Evolutionary conservation across 2,888 invertebrate species (phyloP).

Genomic region (Megamerina dolium): DNA sequence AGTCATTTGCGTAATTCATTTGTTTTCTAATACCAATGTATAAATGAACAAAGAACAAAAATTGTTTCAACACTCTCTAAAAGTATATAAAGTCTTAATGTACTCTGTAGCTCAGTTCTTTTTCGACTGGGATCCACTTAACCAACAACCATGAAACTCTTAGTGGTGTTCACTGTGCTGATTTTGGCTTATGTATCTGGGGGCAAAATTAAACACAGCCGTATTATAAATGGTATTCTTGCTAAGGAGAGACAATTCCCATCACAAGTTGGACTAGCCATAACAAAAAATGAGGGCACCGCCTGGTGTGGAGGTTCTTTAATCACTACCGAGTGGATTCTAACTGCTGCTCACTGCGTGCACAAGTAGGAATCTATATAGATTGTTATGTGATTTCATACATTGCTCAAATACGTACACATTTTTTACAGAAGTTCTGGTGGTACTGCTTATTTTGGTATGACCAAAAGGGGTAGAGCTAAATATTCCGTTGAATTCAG

Average conservation of each 20-base stretch:
- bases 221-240: slow-evolving; percentile 23
- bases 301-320: slow-evolving; percentile 5
- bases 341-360: slow-evolving; percentile 5
- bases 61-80: too few species aligned
- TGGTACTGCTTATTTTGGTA: slow-evolving; percentile 30
- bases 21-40: too few species aligned
- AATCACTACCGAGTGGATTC: background rate
- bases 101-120: too few species aligned
- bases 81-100: too few species aligned
- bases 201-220: slow-evolving; percentile 9
- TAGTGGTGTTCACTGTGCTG: too few species aligned
- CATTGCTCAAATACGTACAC: background rate
- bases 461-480: slow-evolving; percentile 21
- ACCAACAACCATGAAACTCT: too few species aligned
- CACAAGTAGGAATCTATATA: slow-evolving; percentile 15
- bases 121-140: too few species aligned
- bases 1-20: too few species aligned
- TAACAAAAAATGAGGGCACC: slow-evolving; percentile 3
- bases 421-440: slow-evolving; percentile 17
- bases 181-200: too few species aligned
- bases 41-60: too few species aligned
- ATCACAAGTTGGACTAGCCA: slow-evolving; percentile 33
- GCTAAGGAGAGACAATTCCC: slow-evolving; percentile 20
- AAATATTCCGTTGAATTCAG: too few species aligned
- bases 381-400: background rate